Conservation (phyloP, 1,140 invertebrate genomes). For the Andricus grossulariae region DNA sequence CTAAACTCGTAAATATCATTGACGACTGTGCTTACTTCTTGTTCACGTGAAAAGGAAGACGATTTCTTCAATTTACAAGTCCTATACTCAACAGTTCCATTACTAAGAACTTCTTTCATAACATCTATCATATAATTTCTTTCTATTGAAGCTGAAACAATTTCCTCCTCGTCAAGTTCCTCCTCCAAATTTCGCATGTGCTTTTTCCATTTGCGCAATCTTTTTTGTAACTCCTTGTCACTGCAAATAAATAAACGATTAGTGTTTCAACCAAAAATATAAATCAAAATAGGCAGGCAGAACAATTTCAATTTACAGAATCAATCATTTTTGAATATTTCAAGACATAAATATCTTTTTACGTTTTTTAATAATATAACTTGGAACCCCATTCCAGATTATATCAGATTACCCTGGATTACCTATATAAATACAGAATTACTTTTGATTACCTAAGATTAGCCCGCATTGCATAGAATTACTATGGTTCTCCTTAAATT, state of each 20-base stretch:
- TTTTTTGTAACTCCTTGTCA: constrained; percentile 36
- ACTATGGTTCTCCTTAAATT: too few relatives aligned
- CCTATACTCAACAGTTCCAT: constrained; percentile 52
- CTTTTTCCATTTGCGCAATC: constrained; percentile 33
- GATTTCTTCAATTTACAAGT: constrained; percentile 55
- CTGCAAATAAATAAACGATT: constrained; percentile 23
- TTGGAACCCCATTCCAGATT: too few relatives aligned
- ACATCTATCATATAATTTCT: constrained; percentile 70
- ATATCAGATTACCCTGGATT: too few relatives aligned
- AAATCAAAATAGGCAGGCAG: too few relatives aligned
- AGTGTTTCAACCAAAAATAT: too few relatives aligned
- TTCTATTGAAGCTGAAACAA: constrained; percentile 53
- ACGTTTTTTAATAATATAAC: too few relatives aligned
- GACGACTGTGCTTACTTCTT: constrained; percentile 71
- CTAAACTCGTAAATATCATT: constrained; percentile 72
- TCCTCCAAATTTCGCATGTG: neutral
- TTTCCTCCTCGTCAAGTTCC: neutral
- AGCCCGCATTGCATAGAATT: too few relatives aligned
- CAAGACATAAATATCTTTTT: too few relatives aligned
- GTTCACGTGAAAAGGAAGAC: constrained; percentile 62
- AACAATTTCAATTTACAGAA: neutral
- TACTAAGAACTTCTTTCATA: constrained; percentile 72
- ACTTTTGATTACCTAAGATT: too few relatives aligned
- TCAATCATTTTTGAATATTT: too few relatives aligned
- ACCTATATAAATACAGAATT: too few relatives aligned